A percentile compares a stretch with the other conserved stretches of the same genome.
phyloP scores from a whole-genome alignment of 2,113 vertebrate genomes.

The Fregata magnificens region DNA sequence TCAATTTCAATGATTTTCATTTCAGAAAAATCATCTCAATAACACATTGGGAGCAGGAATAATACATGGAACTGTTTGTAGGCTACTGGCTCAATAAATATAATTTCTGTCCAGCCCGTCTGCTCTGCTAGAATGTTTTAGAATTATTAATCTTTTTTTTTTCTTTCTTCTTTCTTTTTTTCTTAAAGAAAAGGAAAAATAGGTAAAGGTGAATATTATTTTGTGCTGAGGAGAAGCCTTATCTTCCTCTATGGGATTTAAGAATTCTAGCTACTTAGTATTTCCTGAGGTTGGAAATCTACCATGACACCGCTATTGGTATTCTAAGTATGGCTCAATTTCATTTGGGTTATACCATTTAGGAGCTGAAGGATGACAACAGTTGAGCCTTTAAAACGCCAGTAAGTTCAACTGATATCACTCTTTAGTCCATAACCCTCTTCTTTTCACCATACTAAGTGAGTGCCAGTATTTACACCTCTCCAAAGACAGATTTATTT shows the following conservation, averaged over 20 bases:
- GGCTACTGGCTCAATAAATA: background rate
- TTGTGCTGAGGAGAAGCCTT: background rate
- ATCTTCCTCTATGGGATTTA: background rate
- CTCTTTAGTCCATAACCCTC: background rate
- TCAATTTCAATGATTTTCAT: conserved; percentile 3
- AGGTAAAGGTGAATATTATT: background rate
- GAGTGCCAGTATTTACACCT: background rate
- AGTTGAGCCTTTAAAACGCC: fast-evolving
- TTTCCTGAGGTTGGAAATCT: background rate
- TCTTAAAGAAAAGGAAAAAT: background rate
- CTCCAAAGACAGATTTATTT: background rate
- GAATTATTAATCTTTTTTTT: background rate
- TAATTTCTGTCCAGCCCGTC: background rate
- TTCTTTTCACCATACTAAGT: background rate
- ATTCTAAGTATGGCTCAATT: background rate
- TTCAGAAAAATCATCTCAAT: background rate
- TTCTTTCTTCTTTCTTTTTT: background rate
- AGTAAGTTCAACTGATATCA: background rate
- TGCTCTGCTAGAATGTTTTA: background rate
- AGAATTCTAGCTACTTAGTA: background rate
- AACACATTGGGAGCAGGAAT: background rate
- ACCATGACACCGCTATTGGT: background rate
- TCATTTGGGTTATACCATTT: background rate
- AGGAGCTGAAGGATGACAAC: background rate
- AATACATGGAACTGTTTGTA: background rate